phyloP scores from a whole-genome alignment of 2,113 vertebrate genomes.

The Castor canadensis region DNA sequence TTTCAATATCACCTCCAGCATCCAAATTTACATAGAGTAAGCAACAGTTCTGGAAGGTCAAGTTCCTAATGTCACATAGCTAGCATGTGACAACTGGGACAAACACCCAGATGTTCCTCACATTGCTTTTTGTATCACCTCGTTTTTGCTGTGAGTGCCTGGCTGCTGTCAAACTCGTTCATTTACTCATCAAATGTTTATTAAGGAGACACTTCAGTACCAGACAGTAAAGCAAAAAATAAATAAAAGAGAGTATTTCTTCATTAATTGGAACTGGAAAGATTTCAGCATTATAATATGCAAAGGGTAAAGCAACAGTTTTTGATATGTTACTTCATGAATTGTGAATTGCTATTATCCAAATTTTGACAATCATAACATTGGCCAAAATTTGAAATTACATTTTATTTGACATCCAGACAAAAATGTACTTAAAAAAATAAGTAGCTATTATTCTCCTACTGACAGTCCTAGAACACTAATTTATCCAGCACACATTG shows the following conservation, averaged over 20 bases:
- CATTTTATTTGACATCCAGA: not conserved
- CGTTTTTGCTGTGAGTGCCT: not conserved
- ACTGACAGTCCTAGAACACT: not conserved
- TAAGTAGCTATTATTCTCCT: not conserved
- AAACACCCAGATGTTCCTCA: not conserved
- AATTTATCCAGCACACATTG: not conserved
- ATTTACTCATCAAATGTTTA: constrained; percentile 10
- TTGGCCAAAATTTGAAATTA: constrained; percentile 44
- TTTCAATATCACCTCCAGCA: not conserved
- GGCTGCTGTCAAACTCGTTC: constrained; percentile 1
- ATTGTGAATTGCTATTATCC: not conserved
- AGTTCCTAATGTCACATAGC: not conserved
- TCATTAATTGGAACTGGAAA: not conserved
- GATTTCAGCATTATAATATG: constrained; percentile 13
- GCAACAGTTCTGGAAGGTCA: not conserved
- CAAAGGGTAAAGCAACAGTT: not conserved
- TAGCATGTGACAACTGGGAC: not conserved
- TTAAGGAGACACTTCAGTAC: not conserved
- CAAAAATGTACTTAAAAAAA: not conserved
- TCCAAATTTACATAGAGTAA: not conserved
- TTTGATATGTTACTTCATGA: constrained; percentile 1
- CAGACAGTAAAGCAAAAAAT: constrained; percentile 26
- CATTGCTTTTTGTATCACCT: not conserved
- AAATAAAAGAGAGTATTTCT: not conserved
- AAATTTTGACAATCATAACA: not conserved